These are phyloP conservation scores for Spheniscus mendiculus DNA, from an alignment of 2,113 vertebrate genomes.

Conservation along the genomic window DNA sequence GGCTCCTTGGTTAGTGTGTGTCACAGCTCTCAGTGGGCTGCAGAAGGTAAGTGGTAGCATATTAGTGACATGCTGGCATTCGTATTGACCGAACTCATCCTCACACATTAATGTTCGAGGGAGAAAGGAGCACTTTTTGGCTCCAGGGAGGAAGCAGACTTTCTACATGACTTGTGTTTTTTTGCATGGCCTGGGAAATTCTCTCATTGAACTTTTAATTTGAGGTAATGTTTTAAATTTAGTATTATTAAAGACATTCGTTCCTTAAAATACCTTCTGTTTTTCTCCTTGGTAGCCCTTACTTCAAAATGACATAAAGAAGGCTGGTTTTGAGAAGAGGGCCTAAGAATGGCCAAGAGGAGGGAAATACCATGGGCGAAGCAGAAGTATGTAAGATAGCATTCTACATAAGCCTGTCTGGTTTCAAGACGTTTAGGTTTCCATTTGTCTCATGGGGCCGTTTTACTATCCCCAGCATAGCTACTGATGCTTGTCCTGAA, in stretches of 20 bases:
- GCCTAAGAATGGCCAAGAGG: not conserved
- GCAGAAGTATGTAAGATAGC: not conserved
- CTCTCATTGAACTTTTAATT: not conserved
- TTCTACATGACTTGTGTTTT: not conserved
- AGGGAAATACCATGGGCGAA: not conserved
- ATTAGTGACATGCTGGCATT: not conserved
- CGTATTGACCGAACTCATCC: not conserved
- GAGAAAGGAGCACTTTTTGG: not conserved
- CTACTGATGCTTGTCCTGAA: not conserved
- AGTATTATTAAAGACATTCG: not conserved
- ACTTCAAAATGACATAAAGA: not conserved
- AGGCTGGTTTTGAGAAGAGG: not conserved
- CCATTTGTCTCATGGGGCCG: not conserved
- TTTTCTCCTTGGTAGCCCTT: not conserved
- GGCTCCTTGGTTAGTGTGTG: not conserved
- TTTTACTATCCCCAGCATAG: not conserved
- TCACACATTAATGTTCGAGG: accelerated
- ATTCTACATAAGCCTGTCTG: not conserved
- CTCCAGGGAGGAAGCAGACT: not conserved
- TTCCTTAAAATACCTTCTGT: not conserved
- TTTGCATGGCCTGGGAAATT: not conserved
- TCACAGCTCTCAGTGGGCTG: not conserved
- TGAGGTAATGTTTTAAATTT: not conserved
- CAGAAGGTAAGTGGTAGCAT: not conserved
- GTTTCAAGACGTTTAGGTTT: not conserved